Conservation (phyloP, 1,140 invertebrate genomes). For the Achroia grisella region DNA sequence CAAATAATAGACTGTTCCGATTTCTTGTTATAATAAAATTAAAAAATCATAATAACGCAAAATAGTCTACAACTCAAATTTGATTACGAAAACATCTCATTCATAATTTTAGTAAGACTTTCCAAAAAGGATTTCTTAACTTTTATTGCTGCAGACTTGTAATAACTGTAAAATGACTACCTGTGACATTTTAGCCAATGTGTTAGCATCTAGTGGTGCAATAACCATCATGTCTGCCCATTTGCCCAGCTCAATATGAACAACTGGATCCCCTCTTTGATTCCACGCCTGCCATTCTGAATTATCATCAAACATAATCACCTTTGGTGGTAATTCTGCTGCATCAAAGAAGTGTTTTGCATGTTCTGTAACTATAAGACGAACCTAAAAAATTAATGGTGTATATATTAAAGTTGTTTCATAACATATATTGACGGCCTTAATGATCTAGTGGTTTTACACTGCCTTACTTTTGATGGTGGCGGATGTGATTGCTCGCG, state of each 20-base stretch:
- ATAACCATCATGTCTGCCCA: constrained; percentile 97
- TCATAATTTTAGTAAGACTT: no score
- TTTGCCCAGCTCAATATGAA: constrained; percentile 96
- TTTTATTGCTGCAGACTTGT: background rate
- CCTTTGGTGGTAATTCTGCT: constrained; percentile 74
- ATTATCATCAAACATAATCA: constrained; percentile 83
- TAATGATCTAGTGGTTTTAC: no score
- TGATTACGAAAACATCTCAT: no score
- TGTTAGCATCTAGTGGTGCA: constrained; percentile 97
- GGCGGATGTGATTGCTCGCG: background rate
- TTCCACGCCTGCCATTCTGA: constrained; percentile 97
- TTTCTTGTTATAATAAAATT: no score
- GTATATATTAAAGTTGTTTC: no score
- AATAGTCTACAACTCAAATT: no score
- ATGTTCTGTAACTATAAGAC: constrained; percentile 88
- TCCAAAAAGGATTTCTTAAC: no score
- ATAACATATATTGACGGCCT: no score
- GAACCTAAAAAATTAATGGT: constrained; percentile 70
- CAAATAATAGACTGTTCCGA: no score
- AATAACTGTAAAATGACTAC: constrained; percentile 53
- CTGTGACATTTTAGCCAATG: constrained; percentile 93
- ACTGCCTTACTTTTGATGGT: no score
- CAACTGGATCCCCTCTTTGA: constrained; percentile 92
- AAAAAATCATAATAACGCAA: no score
- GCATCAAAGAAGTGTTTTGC: constrained; percentile 90